Percentiles rank a stretch among this genome's conserved stretches.
Evolutionary conservation across 1,140 invertebrate species (phyloP).

Genomic region (Leptoteleia sp.): DNA sequence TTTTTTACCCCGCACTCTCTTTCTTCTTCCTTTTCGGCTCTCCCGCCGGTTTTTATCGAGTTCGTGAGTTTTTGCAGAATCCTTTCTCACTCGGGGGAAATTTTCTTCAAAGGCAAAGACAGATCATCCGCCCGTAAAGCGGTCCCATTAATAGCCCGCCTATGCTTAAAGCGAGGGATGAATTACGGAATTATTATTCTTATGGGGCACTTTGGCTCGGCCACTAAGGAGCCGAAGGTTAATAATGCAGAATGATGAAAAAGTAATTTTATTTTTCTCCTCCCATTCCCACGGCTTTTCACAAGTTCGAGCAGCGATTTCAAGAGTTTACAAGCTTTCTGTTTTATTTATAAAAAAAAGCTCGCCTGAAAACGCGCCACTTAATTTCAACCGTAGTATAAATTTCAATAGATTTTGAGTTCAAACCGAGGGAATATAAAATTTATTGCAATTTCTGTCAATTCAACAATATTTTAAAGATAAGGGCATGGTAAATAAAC

Average conservation of each 20-base stretch:
- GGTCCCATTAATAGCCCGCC: slow-evolving; percentile 29
- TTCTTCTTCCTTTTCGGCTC: slow-evolving; percentile 12
- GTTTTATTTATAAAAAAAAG: too few relatives aligned
- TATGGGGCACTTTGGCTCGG: slow-evolving; percentile 7
- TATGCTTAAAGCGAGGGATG: slow-evolving; percentile 13
- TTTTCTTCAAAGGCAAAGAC: slow-evolving; percentile 31
- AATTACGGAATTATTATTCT: slow-evolving; percentile 49
- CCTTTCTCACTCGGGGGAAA: slow-evolving; percentile 23
- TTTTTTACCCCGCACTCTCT: too few relatives aligned
- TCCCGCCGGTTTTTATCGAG: slow-evolving; percentile 6
- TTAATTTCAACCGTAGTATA: too few relatives aligned
- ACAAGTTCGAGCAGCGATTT: too few relatives aligned
- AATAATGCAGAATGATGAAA: slow-evolving; percentile 8
- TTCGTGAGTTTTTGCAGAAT: slow-evolving; percentile 8
- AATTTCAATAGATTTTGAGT: too few relatives aligned
- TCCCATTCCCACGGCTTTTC: too few relatives aligned
- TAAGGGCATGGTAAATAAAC: too few relatives aligned
- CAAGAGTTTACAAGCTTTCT: too few relatives aligned
- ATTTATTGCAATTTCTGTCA: too few relatives aligned
- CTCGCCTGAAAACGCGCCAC: too few relatives aligned
- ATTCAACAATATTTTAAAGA: too few relatives aligned
- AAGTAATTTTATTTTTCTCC: neutral
- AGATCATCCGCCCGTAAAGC: slow-evolving; percentile 25
- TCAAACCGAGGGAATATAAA: too few relatives aligned
- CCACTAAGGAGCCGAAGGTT: slow-evolving; percentile 5